Evolutionary conservation across 2,113 vertebrate species (phyloP).

Genomic region (Halichoerus grypus): DNA sequence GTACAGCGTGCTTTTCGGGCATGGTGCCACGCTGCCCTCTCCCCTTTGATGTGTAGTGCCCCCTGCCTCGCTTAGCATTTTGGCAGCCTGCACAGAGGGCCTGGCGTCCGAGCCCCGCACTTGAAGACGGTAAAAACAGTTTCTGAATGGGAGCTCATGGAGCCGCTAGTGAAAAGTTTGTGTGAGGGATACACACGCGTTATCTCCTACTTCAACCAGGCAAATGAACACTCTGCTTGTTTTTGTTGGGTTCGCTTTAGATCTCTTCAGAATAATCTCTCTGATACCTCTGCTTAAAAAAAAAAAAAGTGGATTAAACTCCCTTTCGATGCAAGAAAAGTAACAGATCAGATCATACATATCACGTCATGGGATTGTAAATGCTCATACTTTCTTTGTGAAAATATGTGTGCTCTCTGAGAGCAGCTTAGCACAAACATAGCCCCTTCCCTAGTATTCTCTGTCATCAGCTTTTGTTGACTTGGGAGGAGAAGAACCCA

Average conservation of each 20-base stretch:
- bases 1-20: not conserved
- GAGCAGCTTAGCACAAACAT: not conserved
- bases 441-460: not conserved
- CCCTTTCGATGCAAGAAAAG: conserved; percentile 32
- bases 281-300: conserved; percentile 7
- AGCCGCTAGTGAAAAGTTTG: not conserved
- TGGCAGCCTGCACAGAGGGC: conserved; percentile 37
- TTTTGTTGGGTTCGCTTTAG: not conserved
- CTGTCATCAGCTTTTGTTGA: conserved; percentile 15
- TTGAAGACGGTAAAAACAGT: conserved; percentile 15
- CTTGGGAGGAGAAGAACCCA: conserved; percentile 16
- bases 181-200: not conserved
- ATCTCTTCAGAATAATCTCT: not conserved
- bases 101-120: conserved; percentile 30
- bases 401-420: conserved; percentile 43
- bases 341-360: not conserved
- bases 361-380: not conserved
- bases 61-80: conserved; percentile 27
- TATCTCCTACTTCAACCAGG: not conserved
- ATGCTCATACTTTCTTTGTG: conserved; percentile 42
- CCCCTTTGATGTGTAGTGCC: conserved; percentile 51
- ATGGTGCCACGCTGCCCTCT: not conserved
- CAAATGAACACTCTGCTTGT: not conserved
- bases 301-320: not conserved
- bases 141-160: not conserved